Conservation (phyloP, 2,113 vertebrate genomes). For the Anthoscopus minutus region DNA sequence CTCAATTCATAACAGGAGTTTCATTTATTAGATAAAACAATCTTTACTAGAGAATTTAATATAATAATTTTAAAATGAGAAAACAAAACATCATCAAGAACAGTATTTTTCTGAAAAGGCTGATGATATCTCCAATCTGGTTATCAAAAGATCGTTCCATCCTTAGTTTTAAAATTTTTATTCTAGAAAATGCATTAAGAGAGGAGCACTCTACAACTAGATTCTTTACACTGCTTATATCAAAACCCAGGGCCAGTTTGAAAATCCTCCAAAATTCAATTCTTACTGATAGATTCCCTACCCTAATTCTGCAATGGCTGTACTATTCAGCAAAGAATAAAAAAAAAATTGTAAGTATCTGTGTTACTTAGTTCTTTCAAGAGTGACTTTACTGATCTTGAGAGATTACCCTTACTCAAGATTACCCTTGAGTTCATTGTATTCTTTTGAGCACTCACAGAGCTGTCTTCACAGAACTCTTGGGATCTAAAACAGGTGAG, state of each 20-base stretch:
- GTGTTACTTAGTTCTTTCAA: neutral
- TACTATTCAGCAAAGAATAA: neutral
- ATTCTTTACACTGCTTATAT: neutral
- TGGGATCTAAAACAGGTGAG: neutral
- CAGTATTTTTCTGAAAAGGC: conserved; percentile 7
- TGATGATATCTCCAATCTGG: neutral
- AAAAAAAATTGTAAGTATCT: neutral
- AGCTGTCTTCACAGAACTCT: neutral
- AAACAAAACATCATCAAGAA: conserved; percentile 57
- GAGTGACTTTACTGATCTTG: neutral
- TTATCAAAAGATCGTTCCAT: neutral
- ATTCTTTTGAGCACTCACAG: neutral
- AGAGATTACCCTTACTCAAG: neutral
- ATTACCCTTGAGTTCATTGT: neutral
- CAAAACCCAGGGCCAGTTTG: neutral
- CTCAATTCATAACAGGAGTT: neutral
- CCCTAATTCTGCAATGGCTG: neutral
- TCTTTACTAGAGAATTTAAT: neutral
- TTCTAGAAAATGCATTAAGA: neutral
- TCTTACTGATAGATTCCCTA: neutral
- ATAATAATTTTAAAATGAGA: neutral
- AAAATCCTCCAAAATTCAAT: neutral
- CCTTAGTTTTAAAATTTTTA: neutral
- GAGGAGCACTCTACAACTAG: neutral
- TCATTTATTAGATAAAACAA: neutral